phyloP scores from a whole-genome alignment of 2,113 vertebrate genomes.

The Ctenomys sociabilis region DNA sequence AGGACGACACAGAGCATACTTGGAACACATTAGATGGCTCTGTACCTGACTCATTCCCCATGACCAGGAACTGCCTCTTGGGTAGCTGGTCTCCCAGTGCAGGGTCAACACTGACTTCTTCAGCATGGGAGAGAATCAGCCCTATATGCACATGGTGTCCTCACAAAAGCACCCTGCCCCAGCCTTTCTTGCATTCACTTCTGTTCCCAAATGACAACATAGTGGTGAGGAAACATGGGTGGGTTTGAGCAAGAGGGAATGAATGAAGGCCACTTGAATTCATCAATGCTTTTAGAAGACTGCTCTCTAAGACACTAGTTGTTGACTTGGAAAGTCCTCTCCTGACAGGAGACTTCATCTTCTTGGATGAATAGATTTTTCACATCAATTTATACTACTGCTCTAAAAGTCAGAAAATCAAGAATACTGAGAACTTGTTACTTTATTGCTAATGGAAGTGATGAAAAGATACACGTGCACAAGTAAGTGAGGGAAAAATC shows the following conservation, averaged over 20 bases:
- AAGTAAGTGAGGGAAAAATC: too few species aligned
- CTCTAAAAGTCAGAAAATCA: neutral
- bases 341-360: neutral
- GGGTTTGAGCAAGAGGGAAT: neutral
- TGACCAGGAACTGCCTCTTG: rapidly evolving
- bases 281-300: neutral
- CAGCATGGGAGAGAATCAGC: neutral
- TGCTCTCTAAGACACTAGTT: neutral
- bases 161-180: neutral
- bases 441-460: constrained; percentile 9
- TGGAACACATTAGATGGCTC: neutral
- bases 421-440: too few species aligned
- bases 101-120: neutral
- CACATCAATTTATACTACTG: too few species aligned
- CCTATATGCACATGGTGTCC: neutral
- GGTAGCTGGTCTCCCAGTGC: neutral
- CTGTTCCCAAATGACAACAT: neutral
- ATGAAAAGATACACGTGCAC: rapidly evolving
- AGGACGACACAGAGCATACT: neutral
- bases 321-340: neutral
- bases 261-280: neutral
- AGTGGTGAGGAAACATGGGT: neutral
- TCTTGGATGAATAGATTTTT: too few species aligned
- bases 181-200: neutral
- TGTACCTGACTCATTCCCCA: neutral